phyloP scores from a whole-genome alignment of 2,888 invertebrate genomes.

The Cynaeus angustus region DNA sequence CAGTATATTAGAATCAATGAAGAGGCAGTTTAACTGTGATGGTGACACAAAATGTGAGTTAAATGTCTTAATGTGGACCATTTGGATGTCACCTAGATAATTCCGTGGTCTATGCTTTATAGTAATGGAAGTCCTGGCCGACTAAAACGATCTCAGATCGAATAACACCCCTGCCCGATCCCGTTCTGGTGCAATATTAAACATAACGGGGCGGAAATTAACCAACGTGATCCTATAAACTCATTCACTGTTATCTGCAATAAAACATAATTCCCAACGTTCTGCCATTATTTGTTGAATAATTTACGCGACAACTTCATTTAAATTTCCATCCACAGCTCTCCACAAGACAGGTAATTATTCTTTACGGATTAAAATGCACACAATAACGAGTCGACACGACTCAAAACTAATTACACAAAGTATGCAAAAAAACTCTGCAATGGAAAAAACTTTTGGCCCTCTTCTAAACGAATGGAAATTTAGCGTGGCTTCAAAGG shows the following conservation, averaged over 20 bases:
- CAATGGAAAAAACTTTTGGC: conserved; percentile 23
- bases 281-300: conserved; percentile 55
- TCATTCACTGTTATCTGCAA: conserved; percentile 50
- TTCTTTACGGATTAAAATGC: conserved; percentile 42
- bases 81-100: conserved; percentile 38
- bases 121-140: conserved; percentile 10
- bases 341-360: conserved; percentile 48
- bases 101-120: conserved; percentile 33
- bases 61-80: conserved; percentile 18
- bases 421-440: conserved; percentile 1
- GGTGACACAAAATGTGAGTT: conserved; percentile 8
- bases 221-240: conserved; percentile 61
- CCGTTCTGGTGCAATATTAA: conserved; percentile 56
- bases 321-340: conserved; percentile 45
- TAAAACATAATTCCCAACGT: conserved; percentile 52
- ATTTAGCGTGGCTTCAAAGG: conserved; percentile 23
- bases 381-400: conserved; percentile 14
- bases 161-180: conserved; percentile 22
- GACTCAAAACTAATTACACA: conserved; percentile 8
- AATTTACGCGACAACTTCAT: conserved; percentile 53
- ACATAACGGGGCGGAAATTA: conserved; percentile 64
- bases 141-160: conserved; percentile 35
- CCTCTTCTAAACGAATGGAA: conserved; percentile 9
- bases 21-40: conserved; percentile 16
- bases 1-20: not conserved